Base-by-base conservation (phyloP, 1,140 invertebrate genomes). In the Phocides pigmalion region DNA sequence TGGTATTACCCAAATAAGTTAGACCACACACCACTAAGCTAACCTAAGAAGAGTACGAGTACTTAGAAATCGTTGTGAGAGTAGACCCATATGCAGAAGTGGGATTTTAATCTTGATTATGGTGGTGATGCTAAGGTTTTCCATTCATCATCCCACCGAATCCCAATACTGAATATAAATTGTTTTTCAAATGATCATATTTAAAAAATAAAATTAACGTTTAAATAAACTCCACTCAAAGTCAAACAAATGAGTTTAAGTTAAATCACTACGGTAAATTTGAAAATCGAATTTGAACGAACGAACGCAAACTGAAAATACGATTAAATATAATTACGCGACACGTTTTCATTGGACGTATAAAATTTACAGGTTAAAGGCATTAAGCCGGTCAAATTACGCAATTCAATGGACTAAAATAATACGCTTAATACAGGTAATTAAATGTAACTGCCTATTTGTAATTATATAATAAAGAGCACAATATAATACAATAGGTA, bases 361-460 rank as follows among this genome's bases (percentile, higher is more conserved):
- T 20, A 19, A 46, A 32, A 58, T 44, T 49, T 49, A 49, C 20
- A 12, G 46, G 35, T 39, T 39, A 14, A 39, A 14, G 41, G 39
- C 28, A 25, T 46, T 58, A 46, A 58, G 20, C 42, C 41, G 22
- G 54, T 44, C 22, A 58, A 58, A 19, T 58, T 58, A 46, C 54
- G 41, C 54, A 44, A 58, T 58, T 17, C 54, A 58, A 12, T 11
- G 11, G 54, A 44, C 54, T 58, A 58, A 37, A 51, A 32, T 32
- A 58, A 58, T 46, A 3, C 54, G 54, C 15, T 58, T 58, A 58
- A 44, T 58, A 44, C 54, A 12, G 25, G 20, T 32, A 44, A 58
- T 58, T 58, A 58, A 44, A 44, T 25, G 41, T 16, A 46, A 17
- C 22, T 32, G 14, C 25, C 22, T 44, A 25, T 17, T 20, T 49